Base-by-base conservation (phyloP, 1,140 invertebrate genomes). In the Apis dorsata region DNA sequence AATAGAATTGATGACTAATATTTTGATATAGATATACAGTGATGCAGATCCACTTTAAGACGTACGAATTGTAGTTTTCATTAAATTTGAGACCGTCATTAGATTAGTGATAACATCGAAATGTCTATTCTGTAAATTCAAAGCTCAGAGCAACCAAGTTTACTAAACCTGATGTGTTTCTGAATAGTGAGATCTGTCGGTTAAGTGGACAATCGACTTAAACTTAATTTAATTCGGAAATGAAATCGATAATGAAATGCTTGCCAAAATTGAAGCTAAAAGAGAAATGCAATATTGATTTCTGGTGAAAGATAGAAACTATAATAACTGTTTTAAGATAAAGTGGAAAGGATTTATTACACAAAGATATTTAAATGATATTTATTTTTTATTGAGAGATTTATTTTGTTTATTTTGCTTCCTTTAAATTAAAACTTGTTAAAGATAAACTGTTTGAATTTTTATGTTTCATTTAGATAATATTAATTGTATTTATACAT, bases 221-320 rank as follows among this genome's bases (percentile, higher is more conserved):
- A 17, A 44, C 5, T 44, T 44, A 44, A 44, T 44, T 44, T 44
- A 44, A 44, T 44, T 44, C 24, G 44, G 13, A 63, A 17, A 7
- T 59, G 34, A n/a, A 77, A 69, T 81, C 65, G 63, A 81, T 81
- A 77, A 69, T 49, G 63, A 17, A 51, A 81, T 24, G 53, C 55
- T 77, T 77, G 65, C 63, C 80, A 60, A 81, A 63, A 57, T 5
- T 7, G 17, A 55, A 15, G 7, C 0, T 5, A 15, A 15, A 17
- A 7, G 3, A 8, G 7, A 17, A 19, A 17, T 74, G 28, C 2
- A 21, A 62, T 44, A 75, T 21, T 34, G 70, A 34, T 80, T 66
- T 74, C 24, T 51, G 10, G 10, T 11, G 13, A 55, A 11, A 2
- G 28, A 1, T 49, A 8, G 1, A 5, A 15, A 78, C 12, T 1